Conservation (phyloP, 2,113 vertebrate species). For the Ursus arctos region DNA sequence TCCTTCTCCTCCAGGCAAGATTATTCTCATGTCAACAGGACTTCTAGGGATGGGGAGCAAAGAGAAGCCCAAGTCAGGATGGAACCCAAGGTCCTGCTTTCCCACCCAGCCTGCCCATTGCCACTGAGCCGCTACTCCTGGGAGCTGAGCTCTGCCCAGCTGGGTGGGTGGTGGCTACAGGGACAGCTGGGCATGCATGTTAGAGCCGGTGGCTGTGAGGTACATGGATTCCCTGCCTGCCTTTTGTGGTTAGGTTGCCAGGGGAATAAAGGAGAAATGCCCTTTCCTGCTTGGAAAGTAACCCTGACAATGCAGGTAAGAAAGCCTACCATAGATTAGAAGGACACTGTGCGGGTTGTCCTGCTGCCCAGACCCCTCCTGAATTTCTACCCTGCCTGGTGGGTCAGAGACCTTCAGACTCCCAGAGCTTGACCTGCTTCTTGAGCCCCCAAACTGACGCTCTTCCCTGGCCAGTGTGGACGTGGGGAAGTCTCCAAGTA, state of each 20-base stretch:
- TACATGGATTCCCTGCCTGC: background rate
- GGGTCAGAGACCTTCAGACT: background rate
- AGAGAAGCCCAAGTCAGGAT: background rate
- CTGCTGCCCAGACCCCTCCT: background rate
- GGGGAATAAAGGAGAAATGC: background rate
- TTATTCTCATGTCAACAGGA: background rate
- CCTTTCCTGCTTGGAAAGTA: background rate
- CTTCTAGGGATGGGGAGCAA: background rate
- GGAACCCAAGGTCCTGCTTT: background rate
- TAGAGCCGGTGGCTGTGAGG: rapidly evolving
- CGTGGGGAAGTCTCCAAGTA: slow-evolving; percentile 96
- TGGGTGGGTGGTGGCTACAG: rapidly evolving
- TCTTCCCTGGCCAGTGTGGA: slow-evolving; percentile 91
- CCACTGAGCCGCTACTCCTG: rapidly evolving
- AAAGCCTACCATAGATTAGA: background rate
- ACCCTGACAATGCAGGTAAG: background rate
- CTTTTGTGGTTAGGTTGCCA: background rate
- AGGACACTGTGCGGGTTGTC: background rate
- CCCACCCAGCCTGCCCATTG: background rate
- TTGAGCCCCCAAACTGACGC: background rate
- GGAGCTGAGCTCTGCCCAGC: background rate
- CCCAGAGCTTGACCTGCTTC: background rate
- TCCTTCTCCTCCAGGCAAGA: background rate
- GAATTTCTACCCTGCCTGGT: background rate
- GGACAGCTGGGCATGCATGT: too few relatives aligned